Conservation (phyloP, 2,888 invertebrate genomes). For the Andricus quercusramuli region DNA sequence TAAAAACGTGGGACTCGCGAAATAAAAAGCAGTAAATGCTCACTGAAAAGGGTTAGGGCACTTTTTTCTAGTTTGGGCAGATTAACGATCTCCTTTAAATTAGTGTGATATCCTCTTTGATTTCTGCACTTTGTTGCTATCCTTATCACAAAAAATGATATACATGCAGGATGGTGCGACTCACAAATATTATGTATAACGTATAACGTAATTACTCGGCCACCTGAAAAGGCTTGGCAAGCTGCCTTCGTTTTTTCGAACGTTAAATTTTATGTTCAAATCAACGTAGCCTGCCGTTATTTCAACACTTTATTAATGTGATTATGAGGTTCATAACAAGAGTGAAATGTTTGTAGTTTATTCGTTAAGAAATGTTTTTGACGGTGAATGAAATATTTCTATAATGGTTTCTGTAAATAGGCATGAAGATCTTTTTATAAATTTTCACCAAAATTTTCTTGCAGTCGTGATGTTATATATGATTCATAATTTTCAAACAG, state of each 20-base stretch:
- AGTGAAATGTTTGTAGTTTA: neutral
- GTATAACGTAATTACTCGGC: neutral
- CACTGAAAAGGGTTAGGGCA: neutral
- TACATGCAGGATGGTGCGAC: neutral
- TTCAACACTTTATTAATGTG: neutral
- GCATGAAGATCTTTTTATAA: neutral
- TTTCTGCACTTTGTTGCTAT: neutral
- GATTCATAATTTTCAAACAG: neutral
- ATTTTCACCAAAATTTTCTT: neutral
- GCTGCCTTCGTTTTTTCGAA: neutral
- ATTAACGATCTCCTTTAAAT: slow-evolving; percentile 6
- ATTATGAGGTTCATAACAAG: neutral
- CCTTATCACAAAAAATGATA: neutral
- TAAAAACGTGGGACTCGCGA: neutral
- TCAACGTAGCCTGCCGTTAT: neutral
- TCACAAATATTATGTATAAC: neutral
- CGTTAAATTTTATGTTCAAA: slow-evolving; percentile 24
- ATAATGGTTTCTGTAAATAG: neutral
- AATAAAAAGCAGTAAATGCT: slow-evolving; percentile 7
- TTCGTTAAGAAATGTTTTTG: neutral
- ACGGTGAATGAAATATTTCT: neutral
- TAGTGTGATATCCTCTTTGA: neutral
- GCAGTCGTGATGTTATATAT: neutral
- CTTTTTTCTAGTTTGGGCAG: neutral
- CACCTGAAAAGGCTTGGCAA: neutral